Conservation (phyloP, 2,797 vertebrate genomes). For the Bovichtus variegatus region DNA sequence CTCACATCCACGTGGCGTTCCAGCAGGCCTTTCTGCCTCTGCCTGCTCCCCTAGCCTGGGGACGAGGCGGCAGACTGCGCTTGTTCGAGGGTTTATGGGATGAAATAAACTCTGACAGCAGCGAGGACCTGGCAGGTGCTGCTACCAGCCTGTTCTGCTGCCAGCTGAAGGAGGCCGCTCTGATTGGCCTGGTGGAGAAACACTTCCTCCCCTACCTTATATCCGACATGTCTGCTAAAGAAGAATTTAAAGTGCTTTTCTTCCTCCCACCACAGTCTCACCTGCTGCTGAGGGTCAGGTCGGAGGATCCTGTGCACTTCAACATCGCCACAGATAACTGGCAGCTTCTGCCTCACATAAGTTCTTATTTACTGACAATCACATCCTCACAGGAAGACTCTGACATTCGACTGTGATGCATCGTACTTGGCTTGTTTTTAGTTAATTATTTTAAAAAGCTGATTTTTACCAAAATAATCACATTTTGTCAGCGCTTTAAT, state of each 20-base stretch:
- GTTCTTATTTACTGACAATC: constrained; percentile 82
- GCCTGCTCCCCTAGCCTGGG: constrained; percentile 63
- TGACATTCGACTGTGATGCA: constrained; percentile 12
- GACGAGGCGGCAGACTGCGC: not conserved
- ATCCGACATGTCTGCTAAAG: constrained; percentile 42
- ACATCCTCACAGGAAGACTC: constrained; percentile 38
- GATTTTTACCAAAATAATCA: constrained; percentile 55
- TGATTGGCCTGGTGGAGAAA: constrained; percentile 74
- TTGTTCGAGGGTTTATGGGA: constrained; percentile 88
- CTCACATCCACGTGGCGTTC: constrained; percentile 83
- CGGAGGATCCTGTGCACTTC: constrained; percentile 79
- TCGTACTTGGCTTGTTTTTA: constrained; percentile 37
- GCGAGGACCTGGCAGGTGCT: constrained; percentile 14
- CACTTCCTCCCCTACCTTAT: constrained; percentile 84
- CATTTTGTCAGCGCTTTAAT: constrained; percentile 28
- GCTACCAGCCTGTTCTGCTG: constrained; percentile 88
- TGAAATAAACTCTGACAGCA: constrained; percentile 56
- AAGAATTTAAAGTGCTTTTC: constrained; percentile 79
- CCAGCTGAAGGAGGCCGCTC: constrained; percentile 62
- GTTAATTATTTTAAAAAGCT: not conserved
- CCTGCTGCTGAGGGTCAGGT: constrained; percentile 80
- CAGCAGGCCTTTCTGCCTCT: constrained; percentile 86
- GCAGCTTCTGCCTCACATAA: constrained; percentile 85
- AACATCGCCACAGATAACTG: constrained; percentile 88
- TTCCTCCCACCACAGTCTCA: constrained; percentile 86